Conservation (phyloP, 2,113 vertebrate species). For the Platysteira castanea region DNA sequence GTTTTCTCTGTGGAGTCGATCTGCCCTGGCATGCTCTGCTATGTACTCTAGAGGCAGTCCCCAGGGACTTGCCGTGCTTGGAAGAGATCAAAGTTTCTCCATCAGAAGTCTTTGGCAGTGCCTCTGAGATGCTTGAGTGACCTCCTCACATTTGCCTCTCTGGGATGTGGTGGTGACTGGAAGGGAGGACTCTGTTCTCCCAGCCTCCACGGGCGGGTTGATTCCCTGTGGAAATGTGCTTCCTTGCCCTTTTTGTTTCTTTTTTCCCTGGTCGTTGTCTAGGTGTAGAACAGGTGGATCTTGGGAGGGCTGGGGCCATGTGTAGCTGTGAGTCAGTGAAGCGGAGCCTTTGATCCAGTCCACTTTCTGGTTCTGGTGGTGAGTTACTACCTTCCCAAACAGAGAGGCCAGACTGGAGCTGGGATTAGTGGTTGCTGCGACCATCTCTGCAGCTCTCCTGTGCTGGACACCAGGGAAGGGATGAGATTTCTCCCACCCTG, state of each 20-base stretch:
- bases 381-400: neutral
- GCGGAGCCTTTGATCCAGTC: neutral
- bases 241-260: neutral
- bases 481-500: neutral
- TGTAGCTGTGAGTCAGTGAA: neutral
- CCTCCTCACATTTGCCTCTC: neutral
- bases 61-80: neutral
- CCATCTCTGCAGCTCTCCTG: neutral
- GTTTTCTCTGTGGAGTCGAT: neutral
- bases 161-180: neutral
- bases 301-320: accelerated
- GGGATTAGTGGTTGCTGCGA: neutral
- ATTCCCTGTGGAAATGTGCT: neutral
- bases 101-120: neutral
- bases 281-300: neutral
- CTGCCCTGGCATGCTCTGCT: neutral
- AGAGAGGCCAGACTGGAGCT: neutral
- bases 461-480: neutral
- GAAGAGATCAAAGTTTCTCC: neutral
- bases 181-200: neutral
- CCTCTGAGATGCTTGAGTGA: neutral
- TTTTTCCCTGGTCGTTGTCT: neutral
- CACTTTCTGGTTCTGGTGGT: neutral
- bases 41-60: neutral
- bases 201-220: accelerated